Conservation (phyloP, 2,888 invertebrate genomes). For the Teinopalpus imperialis region DNA sequence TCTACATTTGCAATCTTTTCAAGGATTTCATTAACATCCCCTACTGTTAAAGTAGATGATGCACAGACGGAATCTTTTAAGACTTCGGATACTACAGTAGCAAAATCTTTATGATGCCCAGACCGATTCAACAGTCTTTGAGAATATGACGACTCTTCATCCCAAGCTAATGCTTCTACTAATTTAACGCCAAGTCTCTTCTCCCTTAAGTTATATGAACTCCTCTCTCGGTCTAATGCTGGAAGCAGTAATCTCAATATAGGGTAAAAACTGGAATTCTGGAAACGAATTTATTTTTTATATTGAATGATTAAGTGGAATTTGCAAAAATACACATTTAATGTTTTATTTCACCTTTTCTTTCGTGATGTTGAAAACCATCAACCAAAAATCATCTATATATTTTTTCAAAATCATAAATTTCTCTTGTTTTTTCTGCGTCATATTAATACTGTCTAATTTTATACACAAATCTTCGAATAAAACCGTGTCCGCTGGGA, state of each 20-base stretch:
- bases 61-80: conserved; percentile 79
- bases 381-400: conserved; percentile 70
- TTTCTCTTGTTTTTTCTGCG: conserved; percentile 69
- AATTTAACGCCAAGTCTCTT: conserved; percentile 87
- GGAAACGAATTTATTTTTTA: conserved; percentile 39
- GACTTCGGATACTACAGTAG: conserved; percentile 88
- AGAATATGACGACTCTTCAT: conserved; percentile 80
- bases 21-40: conserved; percentile 87
- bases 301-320: too few species aligned
- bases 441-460: conserved; percentile 82
- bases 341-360: conserved; percentile 58
- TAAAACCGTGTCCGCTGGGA: conserved; percentile 56
- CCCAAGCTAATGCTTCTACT: conserved; percentile 88
- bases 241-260: conserved; percentile 91
- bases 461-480: conserved; percentile 82
- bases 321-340: conserved; percentile 6
- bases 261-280: conserved; percentile 85
- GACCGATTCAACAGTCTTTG: conserved; percentile 59
- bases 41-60: conserved; percentile 81
- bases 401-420: conserved; percentile 68
- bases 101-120: conserved; percentile 90
- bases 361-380: conserved; percentile 44
- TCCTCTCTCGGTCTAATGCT: conserved; percentile 88
- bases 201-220: conserved; percentile 92
- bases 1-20: conserved; percentile 88